phyloP scores from a whole-genome alignment of 2,113 vertebrate species.

The Nyctibius bracteatus region DNA sequence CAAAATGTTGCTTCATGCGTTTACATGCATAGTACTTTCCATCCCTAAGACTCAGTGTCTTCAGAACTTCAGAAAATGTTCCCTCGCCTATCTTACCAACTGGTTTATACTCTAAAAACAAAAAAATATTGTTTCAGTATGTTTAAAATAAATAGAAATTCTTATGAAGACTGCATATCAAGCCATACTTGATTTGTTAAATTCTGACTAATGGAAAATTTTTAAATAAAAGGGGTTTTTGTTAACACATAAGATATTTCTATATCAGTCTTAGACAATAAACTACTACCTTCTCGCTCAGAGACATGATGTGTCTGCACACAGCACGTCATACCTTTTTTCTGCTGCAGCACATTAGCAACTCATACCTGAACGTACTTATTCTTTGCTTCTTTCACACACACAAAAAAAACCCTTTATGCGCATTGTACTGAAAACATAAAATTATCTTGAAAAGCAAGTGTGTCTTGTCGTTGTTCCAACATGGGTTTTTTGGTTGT shows the following conservation, averaged over 20 bases:
- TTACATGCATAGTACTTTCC: slow-evolving; percentile 85
- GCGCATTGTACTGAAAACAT: not conserved
- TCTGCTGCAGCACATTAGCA: not conserved
- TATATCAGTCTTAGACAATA: not conserved
- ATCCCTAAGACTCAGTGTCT: slow-evolving; percentile 82
- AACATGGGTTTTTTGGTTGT: not conserved
- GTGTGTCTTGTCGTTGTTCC: not conserved
- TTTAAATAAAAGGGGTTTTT: not conserved
- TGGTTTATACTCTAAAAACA: slow-evolving; percentile 79
- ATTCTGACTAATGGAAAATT: not conserved
- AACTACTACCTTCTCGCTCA: not conserved
- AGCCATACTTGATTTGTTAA: not conserved
- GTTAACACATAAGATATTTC: not conserved
- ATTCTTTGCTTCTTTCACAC: not conserved
- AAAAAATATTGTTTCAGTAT: not conserved
- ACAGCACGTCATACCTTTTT: not conserved
- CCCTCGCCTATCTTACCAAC: slow-evolving; percentile 87
- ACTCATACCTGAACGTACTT: not conserved
- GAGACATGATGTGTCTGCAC: not conserved
- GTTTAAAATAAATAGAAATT: not conserved
- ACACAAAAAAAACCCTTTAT: not conserved
- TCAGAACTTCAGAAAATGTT: slow-evolving; percentile 86
- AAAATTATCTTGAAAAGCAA: not conserved
- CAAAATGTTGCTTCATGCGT: slow-evolving; percentile 83
- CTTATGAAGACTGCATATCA: not conserved